Evolutionary conservation across 2,113 vertebrate species (phyloP), one percentile per base, ranked within the genome.

Genomic region (Eidolon helvum): DNA sequence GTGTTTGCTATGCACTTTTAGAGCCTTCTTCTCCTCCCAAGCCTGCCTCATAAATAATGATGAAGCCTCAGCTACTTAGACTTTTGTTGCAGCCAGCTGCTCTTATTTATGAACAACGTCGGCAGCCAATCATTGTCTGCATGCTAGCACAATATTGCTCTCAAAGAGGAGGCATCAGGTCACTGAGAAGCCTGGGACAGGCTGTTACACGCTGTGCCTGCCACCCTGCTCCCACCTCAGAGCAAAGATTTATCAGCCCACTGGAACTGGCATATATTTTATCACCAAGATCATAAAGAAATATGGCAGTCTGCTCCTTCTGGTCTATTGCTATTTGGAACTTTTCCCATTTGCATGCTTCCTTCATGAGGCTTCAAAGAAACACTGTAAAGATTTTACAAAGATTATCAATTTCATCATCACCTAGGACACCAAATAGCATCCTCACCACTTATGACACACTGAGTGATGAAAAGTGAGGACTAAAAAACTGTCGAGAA

Each of bases 211-310:
- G 35, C 69, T 71, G 21, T 77, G 92, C 57, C 85, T 94, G 69
- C 40, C 92, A 87, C 28, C 38, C 38, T 43, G 38, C 66, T 26
- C 26, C 75, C 28, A 61, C 78, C 79, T 65, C 82, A 9, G 24
- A 88, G 68, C 82, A 69, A 65, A 92, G 96, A 97, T 96, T 97
- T 87, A 97, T 93, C 90, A 87, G 26, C 4, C 40, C 68, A 59
- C 79, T 0, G 43, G 79, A 90, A 97, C 7, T 11, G 26, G 57
- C 74, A 18, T 4, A 0, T n/a, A 85, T 79, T 90, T 75, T 75
- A 66, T 79, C 21, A 7, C 43, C 1, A 4, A 57, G 72, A 35
- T 84, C 65, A 83, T 75, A 80, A 95, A 91, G 74, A 55, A 87
- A 59, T 35, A 30, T 0, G 1, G 94, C 33, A 61, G 5, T 74